Evolutionary conservation across 2,888 invertebrate genomes (phyloP).

Genomic region (Cheilosia grossa): DNA sequence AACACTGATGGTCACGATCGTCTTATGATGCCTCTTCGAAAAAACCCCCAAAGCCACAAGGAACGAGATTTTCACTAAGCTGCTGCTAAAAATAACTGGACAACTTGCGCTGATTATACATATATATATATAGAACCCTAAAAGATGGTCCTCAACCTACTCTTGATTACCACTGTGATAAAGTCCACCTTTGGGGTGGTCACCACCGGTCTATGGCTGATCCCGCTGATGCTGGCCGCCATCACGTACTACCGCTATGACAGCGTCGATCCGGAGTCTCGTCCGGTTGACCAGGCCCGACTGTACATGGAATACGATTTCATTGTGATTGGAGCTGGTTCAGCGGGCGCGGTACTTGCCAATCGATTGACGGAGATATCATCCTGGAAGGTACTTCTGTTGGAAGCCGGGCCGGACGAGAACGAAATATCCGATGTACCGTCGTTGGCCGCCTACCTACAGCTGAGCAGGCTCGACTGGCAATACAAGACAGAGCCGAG

Average conservation of each 20-base stretch:
- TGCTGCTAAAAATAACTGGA: background rate
- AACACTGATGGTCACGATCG: slow-evolving; percentile 35
- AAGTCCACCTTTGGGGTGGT: slow-evolving; percentile 89
- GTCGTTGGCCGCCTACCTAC: slow-evolving; percentile 93
- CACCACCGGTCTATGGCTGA: slow-evolving; percentile 92
- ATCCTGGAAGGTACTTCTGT: slow-evolving; percentile 89
- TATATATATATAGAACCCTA: background rate
- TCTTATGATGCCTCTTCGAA: slow-evolving; percentile 55
- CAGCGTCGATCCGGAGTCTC: slow-evolving; percentile 91
- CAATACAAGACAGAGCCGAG: slow-evolving; percentile 94
- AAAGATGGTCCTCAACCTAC: slow-evolving; percentile 89
- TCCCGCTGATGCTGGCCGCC: slow-evolving; percentile 92
- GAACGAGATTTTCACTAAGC: slow-evolving; percentile 27
- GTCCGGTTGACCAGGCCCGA: slow-evolving; percentile 88
- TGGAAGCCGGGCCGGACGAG: slow-evolving; percentile 94
- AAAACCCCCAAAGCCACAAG: slow-evolving; percentile 22
- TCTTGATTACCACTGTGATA: slow-evolving; percentile 90
- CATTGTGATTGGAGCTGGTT: slow-evolving; percentile 92
- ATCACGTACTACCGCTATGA: slow-evolving; percentile 92
- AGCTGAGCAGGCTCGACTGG: slow-evolving; percentile 94
- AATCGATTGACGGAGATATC: slow-evolving; percentile 90
- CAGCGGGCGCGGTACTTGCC: slow-evolving; percentile 95
- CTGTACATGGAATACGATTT: slow-evolving; percentile 92
- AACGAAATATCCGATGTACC: slow-evolving; percentile 95
- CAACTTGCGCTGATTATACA: slow-evolving; percentile 5